Percentiles rank a stretch among this genome's conserved stretches.
phyloP scores from a whole-genome alignment of 1,140 invertebrate species.

The Pseudomyrmex pallidus region DNA sequence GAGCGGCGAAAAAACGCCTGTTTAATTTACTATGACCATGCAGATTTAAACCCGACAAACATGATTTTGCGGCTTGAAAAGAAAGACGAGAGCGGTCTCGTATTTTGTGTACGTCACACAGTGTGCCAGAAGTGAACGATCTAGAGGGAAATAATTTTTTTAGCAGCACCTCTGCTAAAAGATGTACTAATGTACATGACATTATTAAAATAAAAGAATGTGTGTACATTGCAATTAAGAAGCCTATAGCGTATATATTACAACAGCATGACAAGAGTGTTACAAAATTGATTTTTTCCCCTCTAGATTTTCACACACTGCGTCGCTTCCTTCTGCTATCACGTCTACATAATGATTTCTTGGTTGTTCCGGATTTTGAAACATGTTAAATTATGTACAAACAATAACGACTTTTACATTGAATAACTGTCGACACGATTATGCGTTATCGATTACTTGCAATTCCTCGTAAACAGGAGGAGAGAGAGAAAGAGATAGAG shows the following conservation, averaged over 20 bases:
- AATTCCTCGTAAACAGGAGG: not conserved
- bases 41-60: slow-evolving; percentile 4
- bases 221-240: too few species aligned
- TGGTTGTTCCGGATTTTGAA: slow-evolving; percentile 13
- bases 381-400: slow-evolving; percentile 41
- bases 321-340: slow-evolving; percentile 26
- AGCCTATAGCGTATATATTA: too few species aligned
- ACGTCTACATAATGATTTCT: slow-evolving; percentile 18
- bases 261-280: too few species aligned
- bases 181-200: too few species aligned
- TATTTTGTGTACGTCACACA: not conserved
- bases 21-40: slow-evolving; percentile 24
- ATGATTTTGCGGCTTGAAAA: slow-evolving; percentile 14
- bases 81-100: slow-evolving; percentile 7
- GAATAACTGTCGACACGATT: slow-evolving; percentile 18
- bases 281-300: too few species aligned
- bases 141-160: too few species aligned
- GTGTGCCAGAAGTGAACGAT: too few species aligned
- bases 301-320: too few species aligned
- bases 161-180: too few species aligned
- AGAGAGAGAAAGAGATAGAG: not conserved
- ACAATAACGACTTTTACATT: slow-evolving; percentile 26
- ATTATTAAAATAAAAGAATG: too few species aligned
- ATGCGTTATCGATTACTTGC: slow-evolving; percentile 23
- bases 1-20: not conserved